phyloP scores from a whole-genome alignment of 2,797 vertebrate genomes.

The Phyllotis vaccarum region DNA sequence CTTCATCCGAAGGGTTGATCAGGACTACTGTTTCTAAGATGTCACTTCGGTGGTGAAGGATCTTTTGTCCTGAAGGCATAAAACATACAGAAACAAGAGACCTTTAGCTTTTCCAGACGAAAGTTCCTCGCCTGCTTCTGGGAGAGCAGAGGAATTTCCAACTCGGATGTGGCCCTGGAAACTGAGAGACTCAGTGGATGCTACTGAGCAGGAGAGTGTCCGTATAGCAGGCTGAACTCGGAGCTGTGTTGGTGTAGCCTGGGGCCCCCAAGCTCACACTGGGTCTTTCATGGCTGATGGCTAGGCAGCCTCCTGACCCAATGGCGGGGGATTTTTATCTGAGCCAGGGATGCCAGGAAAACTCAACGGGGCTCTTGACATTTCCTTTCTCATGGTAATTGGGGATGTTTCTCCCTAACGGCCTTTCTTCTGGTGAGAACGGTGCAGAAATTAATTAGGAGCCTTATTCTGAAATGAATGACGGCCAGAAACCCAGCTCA shows the following conservation, averaged over 20 bases:
- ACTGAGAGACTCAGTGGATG: neutral
- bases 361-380: slow-evolving; percentile 82
- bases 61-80: slow-evolving; percentile 94
- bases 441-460: slow-evolving; percentile 87
- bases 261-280: neutral
- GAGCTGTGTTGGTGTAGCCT: neutral
- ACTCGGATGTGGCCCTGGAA: neutral
- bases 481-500: slow-evolving; percentile 84
- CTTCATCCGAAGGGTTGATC: slow-evolving; percentile 98
- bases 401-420: slow-evolving; percentile 85
- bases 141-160: neutral
- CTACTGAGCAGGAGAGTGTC: neutral
- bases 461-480: slow-evolving; percentile 82
- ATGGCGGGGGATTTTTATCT: slow-evolving; percentile 80
- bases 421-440: slow-evolving; percentile 87
- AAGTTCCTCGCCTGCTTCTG: neutral
- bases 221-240: neutral
- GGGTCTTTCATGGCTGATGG: slow-evolving; percentile 49
- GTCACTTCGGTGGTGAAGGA: slow-evolving; percentile 98
- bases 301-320: slow-evolving; percentile 68
- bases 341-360: slow-evolving; percentile 80
- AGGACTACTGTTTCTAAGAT: slow-evolving; percentile 98
- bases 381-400: slow-evolving; percentile 85
- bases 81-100: slow-evolving; percentile 74
- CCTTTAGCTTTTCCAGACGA: slow-evolving; percentile 24